Base-by-base conservation (phyloP, 2,113 vertebrate species). In the Cyanocitta stelleri region DNA sequence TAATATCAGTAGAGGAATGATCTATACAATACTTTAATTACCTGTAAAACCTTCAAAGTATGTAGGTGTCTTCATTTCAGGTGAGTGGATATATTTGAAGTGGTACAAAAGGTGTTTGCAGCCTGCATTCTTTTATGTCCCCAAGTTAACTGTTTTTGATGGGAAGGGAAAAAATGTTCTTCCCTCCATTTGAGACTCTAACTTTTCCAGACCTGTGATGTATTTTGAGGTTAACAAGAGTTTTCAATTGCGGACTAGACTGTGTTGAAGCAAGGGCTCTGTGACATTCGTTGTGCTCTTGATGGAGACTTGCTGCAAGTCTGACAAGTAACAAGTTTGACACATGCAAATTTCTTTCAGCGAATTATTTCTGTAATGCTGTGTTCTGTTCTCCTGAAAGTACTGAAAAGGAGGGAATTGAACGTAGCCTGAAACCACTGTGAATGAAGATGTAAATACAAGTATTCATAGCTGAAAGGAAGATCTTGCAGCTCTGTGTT, bases 381-480 rank as follows among this genome's bases (percentile, higher is more conserved):
- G 3, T 67, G 37, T 79, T 87, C 74, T 68, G 37, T 86, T 94
- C 75, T 96, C n/a, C 59, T 93, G 43, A 63, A 90, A 77, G 27
- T 88, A 77, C 39, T 74, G 58, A n/a, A 74, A 90, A 71, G 24
- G 19, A 51, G 20, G 64, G 19, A 85, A 44, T 43, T 81, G 23
- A 79, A 84, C 62, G 61, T 85, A 84, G 35, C 41, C 43, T 95
- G 17, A 49, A 61, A 27, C 37, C 56, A n/a, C 92, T 52, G 61
- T 93, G 89, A 92, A 91, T 68, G 82, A 94, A 89, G 46, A 55
- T 74, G 51, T 95, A 93, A 81, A 96, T 74, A 87, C 62, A 96
- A 92, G 46, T 93, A 85, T 97, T 96, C 58, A 44, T 89, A 93
- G 72, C 32, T 87, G 81, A 87, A 89, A 95, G 72, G 59, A 85